Evolutionary conservation across 1,140 invertebrate species (phyloP).

Genomic region (Papilio polytes): DNA sequence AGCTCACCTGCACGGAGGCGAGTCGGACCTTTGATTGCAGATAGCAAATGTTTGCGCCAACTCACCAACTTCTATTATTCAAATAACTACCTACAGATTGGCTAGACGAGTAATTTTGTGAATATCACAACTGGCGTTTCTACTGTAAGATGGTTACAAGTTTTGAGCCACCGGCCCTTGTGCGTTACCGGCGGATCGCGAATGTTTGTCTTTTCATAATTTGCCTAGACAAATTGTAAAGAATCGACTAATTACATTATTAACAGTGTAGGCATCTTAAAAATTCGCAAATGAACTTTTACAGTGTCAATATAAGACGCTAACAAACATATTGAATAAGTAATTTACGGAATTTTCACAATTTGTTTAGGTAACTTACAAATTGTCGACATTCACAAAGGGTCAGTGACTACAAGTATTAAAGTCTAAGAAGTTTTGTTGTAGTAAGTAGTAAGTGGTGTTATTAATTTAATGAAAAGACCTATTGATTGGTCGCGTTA

Average conservation of each 20-base stretch:
- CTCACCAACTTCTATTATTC: slow-evolving; percentile 76
- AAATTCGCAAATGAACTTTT: too few relatives aligned
- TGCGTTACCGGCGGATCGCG: not conserved
- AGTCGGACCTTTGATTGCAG: slow-evolving; percentile 74
- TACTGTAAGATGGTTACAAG: slow-evolving; percentile 64
- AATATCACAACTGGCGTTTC: slow-evolving; percentile 64
- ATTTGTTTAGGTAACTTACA: not conserved
- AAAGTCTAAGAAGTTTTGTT: slow-evolving; percentile 56
- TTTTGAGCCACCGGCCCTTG: slow-evolving; percentile 54
- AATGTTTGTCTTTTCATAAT: not conserved
- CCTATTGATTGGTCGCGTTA: slow-evolving; percentile 63
- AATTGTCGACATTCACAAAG: not conserved
- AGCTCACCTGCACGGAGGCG: slow-evolving; percentile 53
- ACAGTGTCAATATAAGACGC: too few relatives aligned
- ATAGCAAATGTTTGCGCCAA: slow-evolving; percentile 73
- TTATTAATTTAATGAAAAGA: slow-evolving; percentile 75
- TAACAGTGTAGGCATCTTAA: too few relatives aligned
- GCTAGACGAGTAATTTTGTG: slow-evolving; percentile 71
- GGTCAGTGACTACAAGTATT: slow-evolving; percentile 54
- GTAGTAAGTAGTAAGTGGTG: slow-evolving; percentile 51
- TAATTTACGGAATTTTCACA: not conserved
- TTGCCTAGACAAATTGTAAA: not conserved
- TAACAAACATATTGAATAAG: too few relatives aligned
- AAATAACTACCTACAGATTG: slow-evolving; percentile 72
- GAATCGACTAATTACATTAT: too few relatives aligned